phyloP scores from a whole-genome alignment of 2,797 vertebrate genomes.

The Champsocephalus esox region DNA sequence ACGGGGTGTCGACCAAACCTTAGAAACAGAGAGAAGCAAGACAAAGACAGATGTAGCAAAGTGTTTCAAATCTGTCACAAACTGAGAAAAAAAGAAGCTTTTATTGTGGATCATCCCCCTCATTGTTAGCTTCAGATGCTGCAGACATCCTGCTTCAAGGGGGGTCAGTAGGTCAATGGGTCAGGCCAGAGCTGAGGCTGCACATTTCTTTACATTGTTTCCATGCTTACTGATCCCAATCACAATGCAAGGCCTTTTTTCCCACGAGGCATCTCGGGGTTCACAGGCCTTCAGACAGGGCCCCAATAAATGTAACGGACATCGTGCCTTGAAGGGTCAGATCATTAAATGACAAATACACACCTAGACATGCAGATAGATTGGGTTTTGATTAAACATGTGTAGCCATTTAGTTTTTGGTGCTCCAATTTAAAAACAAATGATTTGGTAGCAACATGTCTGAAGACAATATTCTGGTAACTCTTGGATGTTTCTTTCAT shows the following conservation, averaged over 20 bases:
- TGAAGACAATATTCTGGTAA: neutral
- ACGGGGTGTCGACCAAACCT: slow-evolving; percentile 97
- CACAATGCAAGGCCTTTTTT: slow-evolving; percentile 62
- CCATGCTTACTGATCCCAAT: slow-evolving; percentile 64
- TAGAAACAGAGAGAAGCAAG: slow-evolving; percentile 33
- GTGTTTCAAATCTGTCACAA: slow-evolving; percentile 26
- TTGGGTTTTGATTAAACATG: neutral
- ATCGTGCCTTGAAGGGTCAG: slow-evolving; percentile 4
- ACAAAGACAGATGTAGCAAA: slow-evolving; percentile 6
- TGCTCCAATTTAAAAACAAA: slow-evolving; percentile 5
- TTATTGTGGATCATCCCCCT: slow-evolving; percentile 1
- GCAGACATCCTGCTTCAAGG: slow-evolving; percentile 30
- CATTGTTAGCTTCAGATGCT: slow-evolving; percentile 39
- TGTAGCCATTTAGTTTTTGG: neutral
- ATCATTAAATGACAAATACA: slow-evolving; percentile 13
- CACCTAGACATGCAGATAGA: neutral
- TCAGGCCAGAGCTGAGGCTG: slow-evolving; percentile 52
- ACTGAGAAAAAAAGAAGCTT: slow-evolving; percentile 2
- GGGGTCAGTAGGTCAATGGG: slow-evolving; percentile 57
- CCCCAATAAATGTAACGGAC: slow-evolving; percentile 7
- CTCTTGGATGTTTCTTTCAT: neutral
- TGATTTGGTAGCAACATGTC: neutral
- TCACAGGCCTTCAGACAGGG: slow-evolving; percentile 11
- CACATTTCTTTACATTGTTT: slow-evolving; percentile 66
- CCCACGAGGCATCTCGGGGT: slow-evolving; percentile 54